Conservation (phyloP, 2,113 vertebrate species). For the Morone saxatilis region DNA sequence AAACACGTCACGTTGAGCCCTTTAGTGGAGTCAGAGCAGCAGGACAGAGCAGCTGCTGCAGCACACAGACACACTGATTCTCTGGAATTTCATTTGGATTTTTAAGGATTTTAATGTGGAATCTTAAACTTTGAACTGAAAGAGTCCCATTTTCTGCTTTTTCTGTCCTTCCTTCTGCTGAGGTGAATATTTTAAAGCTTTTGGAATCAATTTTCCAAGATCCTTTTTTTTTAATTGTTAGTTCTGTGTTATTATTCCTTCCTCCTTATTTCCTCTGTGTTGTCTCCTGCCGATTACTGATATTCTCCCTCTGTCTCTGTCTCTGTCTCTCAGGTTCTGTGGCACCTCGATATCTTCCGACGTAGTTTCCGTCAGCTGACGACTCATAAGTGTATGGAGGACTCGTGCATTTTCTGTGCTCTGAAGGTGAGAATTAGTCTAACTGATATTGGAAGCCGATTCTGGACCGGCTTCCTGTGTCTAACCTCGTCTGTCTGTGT, state of each 20-base stretch:
- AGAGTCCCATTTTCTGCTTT: background rate
- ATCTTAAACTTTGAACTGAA: too few species aligned
- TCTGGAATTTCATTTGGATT: background rate
- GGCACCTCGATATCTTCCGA: constrained; percentile 98
- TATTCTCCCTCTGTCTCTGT: background rate
- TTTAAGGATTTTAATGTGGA: background rate
- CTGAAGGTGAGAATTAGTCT: constrained; percentile 89
- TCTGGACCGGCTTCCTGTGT: background rate
- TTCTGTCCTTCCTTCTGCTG: background rate
- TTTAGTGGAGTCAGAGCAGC: background rate
- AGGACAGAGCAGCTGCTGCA: background rate
- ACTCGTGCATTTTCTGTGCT: constrained; percentile 98
- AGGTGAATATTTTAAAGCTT: background rate
- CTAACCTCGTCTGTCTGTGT: constrained; percentile 16
- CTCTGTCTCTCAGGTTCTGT: constrained; percentile 90
- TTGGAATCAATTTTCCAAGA: too few species aligned
- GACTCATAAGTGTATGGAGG: constrained; percentile 95
- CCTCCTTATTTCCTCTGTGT: background rate
- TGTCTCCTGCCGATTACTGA: too few species aligned
- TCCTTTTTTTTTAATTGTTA: background rate
- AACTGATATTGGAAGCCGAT: background rate
- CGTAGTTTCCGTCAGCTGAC: constrained; percentile 96
- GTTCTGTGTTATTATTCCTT: background rate
- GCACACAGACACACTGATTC: background rate
- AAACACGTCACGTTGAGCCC: background rate